phyloP scores from a whole-genome alignment of 2,888 invertebrate species.

The Ormia ochracea region DNA sequence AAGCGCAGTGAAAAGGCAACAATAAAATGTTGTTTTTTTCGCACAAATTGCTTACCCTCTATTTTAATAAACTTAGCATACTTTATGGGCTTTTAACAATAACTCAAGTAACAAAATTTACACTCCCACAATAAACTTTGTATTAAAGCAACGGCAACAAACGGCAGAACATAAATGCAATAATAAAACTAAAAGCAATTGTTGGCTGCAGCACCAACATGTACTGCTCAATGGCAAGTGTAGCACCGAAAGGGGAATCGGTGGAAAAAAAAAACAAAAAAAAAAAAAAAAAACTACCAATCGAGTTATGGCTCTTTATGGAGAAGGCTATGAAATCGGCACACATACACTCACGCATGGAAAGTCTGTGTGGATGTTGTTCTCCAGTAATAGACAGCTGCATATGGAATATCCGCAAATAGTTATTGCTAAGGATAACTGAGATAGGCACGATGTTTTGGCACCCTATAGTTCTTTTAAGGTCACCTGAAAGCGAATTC shows the following conservation, averaged over 20 bases:
- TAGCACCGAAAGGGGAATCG: background rate
- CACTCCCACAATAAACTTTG: conserved; percentile 43
- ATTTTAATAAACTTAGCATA: conserved; percentile 59
- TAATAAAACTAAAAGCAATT: conserved; percentile 55
- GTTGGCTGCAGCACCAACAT: conserved; percentile 4
- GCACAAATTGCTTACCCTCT: conserved; percentile 46
- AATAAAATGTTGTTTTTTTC: conserved; percentile 14
- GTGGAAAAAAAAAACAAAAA: background rate
- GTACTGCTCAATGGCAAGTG: conserved; percentile 22
- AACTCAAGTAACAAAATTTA: conserved; percentile 56
- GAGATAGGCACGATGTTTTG: background rate
- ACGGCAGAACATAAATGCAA: conserved; percentile 36
- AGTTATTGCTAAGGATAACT: background rate
- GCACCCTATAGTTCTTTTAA: background rate
- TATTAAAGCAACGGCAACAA: conserved; percentile 9
- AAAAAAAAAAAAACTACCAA: too few relatives aligned
- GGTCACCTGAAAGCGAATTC: background rate
- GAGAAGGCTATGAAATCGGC: background rate
- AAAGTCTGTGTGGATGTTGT: background rate
- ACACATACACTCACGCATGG: background rate
- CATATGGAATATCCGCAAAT: background rate
- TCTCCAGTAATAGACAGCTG: background rate
- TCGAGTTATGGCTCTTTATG: conserved; percentile 28
- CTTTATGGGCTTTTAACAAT: conserved; percentile 56
- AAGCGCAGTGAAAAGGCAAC: background rate